These are phyloP conservation scores for Clarias laeviceps DNA, from an alignment of 2,797 vertebrate genomes.

Conservation along the genomic window DNA sequence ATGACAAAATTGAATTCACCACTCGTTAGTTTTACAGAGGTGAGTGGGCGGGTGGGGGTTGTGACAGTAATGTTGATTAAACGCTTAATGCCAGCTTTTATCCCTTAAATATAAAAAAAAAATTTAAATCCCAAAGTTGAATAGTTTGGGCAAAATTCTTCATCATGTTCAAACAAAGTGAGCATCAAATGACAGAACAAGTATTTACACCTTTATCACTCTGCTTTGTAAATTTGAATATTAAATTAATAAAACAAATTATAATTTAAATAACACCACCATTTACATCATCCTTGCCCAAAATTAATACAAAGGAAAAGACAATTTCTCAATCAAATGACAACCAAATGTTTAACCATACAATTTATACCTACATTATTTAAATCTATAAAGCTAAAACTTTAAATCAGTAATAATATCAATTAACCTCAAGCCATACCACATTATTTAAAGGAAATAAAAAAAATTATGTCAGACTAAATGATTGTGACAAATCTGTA, in stretches of 20 bases:
- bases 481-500: not conserved
- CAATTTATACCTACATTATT: not conserved
- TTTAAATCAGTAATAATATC: not conserved
- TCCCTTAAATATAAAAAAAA: not conserved
- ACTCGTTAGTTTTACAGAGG: not conserved
- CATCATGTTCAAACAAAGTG: not conserved
- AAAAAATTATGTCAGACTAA: not conserved
- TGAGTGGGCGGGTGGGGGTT: not conserved
- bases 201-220: not conserved
- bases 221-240: not conserved
- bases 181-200: not conserved
- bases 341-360: not conserved
- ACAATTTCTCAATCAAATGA: not conserved
- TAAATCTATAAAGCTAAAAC: not conserved
- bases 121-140: not conserved
- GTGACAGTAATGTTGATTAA: not conserved
- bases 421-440: not conserved
- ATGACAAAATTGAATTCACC: conserved; percentile 8
- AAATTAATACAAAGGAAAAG: not conserved
- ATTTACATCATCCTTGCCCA: not conserved
- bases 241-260: not conserved
- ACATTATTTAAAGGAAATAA: not conserved
- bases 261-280: conserved; percentile 9
- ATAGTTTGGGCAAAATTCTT: not conserved
- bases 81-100: not conserved